These are phyloP conservation scores for Aphelenchoides besseyi DNA, from an alignment of 1,140 invertebrate species.

Conservation along the genomic window DNA sequence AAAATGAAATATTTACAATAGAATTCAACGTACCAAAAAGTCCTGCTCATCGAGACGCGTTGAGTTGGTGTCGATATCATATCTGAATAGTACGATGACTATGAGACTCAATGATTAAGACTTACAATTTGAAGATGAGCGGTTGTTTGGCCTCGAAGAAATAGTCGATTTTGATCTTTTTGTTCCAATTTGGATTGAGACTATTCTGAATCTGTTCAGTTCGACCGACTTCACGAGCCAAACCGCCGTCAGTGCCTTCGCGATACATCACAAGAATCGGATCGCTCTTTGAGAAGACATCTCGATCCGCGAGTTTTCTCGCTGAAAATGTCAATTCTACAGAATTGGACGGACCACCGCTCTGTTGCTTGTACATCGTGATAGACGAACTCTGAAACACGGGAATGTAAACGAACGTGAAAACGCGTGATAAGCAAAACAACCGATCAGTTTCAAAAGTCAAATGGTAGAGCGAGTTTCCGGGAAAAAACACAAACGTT, in stretches of 20 bases:
- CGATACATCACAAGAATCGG: constrained; percentile 53
- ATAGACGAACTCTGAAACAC: too few species aligned
- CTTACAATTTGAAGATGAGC: constrained; percentile 65
- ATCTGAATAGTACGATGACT: constrained; percentile 58
- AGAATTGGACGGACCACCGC: background rate
- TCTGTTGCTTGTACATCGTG: background rate
- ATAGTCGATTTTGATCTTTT: constrained; percentile 67
- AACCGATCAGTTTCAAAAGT: too few species aligned
- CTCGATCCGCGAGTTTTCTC: constrained; percentile 46
- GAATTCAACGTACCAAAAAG: too few species aligned
- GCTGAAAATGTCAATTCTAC: constrained; percentile 12
- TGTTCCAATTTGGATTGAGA: constrained; percentile 67
- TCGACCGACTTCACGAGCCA: constrained; percentile 63
- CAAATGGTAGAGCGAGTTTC: too few species aligned
- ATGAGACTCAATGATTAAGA: constrained; percentile 27
- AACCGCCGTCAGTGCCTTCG: constrained; percentile 3
- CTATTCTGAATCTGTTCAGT: constrained; percentile 68
- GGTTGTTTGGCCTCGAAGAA: constrained; percentile 67
- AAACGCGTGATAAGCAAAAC: too few species aligned
- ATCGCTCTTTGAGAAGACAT: constrained; percentile 54
- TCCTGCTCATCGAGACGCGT: constrained; percentile 64
- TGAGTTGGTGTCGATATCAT: constrained; percentile 64
- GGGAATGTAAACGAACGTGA: too few species aligned
- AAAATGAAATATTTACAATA: too few species aligned
- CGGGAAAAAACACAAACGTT: background rate